Percentiles rank a stretch among this genome's conserved stretches.
Conservation (phyloP, 2,797 vertebrate genomes). For the Borostomias antarcticus region DNA sequence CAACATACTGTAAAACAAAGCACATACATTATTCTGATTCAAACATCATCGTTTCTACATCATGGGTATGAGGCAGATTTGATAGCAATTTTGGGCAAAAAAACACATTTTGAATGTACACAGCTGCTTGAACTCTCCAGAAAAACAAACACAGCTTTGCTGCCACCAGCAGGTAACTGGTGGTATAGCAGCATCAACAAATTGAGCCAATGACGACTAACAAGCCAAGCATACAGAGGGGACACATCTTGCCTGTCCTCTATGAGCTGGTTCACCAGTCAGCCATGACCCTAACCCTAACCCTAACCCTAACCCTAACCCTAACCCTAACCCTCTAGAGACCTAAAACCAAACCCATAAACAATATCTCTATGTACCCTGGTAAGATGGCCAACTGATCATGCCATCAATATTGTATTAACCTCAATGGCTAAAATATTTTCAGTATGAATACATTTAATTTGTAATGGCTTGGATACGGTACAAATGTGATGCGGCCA, state of each 20-base stretch:
- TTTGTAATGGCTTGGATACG: background rate
- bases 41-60: background rate
- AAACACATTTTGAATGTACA: too few species aligned
- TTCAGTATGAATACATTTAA: too few species aligned
- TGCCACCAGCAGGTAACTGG: slow-evolving; percentile 35
- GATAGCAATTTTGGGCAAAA: too few species aligned
- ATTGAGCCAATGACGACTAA: background rate
- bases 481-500: background rate
- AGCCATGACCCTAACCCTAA: too few species aligned
- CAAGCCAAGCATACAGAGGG: background rate
- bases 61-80: background rate
- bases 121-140: background rate
- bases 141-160: background rate
- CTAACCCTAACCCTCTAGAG: too few species aligned
- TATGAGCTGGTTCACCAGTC: background rate
- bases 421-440: background rate
- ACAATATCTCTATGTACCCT: too few species aligned
- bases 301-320: too few species aligned
- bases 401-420: too few species aligned
- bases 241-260: too few species aligned
- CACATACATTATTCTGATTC: background rate
- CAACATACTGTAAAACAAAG: slow-evolving; percentile 13
- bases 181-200: slow-evolving; percentile 1
- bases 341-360: too few species aligned
- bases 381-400: too few species aligned